Evolutionary conservation across 2,888 invertebrate genomes (phyloP), one percentile per base, ranked within the genome.

Genomic region (Mythimna ferrago): DNA sequence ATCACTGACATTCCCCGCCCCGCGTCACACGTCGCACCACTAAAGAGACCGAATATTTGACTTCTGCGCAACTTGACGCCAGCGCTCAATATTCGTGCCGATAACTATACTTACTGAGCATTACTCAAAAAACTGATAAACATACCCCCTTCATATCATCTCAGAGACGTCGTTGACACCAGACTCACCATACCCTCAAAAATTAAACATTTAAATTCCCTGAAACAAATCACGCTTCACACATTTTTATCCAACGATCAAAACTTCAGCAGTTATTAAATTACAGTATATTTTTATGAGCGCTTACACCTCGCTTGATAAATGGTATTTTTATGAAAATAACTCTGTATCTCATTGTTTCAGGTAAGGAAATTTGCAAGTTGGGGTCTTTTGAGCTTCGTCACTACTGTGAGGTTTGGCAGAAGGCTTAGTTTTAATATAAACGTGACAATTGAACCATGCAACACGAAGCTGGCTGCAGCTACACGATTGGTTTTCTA

Each of bases 321-420:
- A 81, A 80, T 80, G 35, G 54, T 19, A n/a, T 65, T 74, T 85
- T 81, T 71, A 78, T 86, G 62, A 66, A 66, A 86, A 86, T 82
- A 77, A 78, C 66, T 62, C 57, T 70, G 69, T 88, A 86, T 90
- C 85, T 88, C 71, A 62, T 80, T 87, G 88, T 90, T 90, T 57
- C 90, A 90, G 90, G 90, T 90, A 90, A 90, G 90, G 35, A 72
- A 80, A 78, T 76, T 60, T 76, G 78, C 83, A 74, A 76, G 83
- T 76, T 74, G 66, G 67, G n/a, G 21, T 58, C 53, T 61, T 73
- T 63, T 66, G 56, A 53, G 61, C 35, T 51, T 48, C 32, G 9
- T 11, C 41, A 16, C 32, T n/a, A 19, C 0, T 6, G 2, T 19
- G 16, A 1, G 10, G 26, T 14, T 16, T 7, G n/a, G 1, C 78